These are phyloP conservation scores for Drosophila ercepeae DNA, from an alignment of 1,140 invertebrate species.

Conservation along the genomic window DNA sequence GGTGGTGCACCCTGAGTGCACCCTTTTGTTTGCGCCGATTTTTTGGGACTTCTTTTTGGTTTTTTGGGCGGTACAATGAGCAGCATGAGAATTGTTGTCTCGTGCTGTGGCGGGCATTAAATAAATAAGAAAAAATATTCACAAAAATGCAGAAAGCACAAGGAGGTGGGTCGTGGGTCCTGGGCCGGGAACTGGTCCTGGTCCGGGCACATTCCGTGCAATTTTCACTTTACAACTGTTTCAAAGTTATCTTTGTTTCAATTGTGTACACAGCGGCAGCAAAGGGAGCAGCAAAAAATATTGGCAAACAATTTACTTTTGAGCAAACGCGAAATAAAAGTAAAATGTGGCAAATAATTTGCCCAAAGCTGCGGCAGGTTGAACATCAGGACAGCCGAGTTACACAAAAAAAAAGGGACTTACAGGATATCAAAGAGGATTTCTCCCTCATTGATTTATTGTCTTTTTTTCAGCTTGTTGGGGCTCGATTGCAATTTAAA, in stretches of 20 bases:
- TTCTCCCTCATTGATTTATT: conserved; percentile 74
- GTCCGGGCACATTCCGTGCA: conserved; percentile 66
- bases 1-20: conserved; percentile 1
- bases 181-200: background rate
- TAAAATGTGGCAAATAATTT: conserved; percentile 80
- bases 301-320: conserved; percentile 83
- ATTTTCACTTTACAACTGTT: conserved; percentile 83
- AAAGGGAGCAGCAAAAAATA: conserved; percentile 69
- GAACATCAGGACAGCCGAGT: conserved; percentile 13
- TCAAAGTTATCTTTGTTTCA: conserved; percentile 83
- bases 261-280: conserved; percentile 63
- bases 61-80: conserved; percentile 32
- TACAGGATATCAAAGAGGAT: conserved; percentile 71
- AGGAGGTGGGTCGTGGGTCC: background rate
- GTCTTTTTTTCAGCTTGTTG: conserved; percentile 38
- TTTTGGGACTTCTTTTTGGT: conserved; percentile 63
- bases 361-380: conserved; percentile 81
- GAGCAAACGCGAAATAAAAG: conserved; percentile 54
- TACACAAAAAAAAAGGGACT: conserved; percentile 1
- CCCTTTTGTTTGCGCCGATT: conserved; percentile 58
- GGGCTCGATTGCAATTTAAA: conserved; percentile 52
- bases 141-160: conserved; percentile 27
- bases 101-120: conserved; percentile 70
- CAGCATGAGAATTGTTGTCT: conserved; percentile 53
- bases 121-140: conserved; percentile 74